Percentiles rank a stretch among this genome's conserved stretches.
These are phyloP conservation scores for Brachyhypopomus gauderio DNA, from an alignment of 2,113 vertebrate genomes.

Conservation along the genomic window DNA sequence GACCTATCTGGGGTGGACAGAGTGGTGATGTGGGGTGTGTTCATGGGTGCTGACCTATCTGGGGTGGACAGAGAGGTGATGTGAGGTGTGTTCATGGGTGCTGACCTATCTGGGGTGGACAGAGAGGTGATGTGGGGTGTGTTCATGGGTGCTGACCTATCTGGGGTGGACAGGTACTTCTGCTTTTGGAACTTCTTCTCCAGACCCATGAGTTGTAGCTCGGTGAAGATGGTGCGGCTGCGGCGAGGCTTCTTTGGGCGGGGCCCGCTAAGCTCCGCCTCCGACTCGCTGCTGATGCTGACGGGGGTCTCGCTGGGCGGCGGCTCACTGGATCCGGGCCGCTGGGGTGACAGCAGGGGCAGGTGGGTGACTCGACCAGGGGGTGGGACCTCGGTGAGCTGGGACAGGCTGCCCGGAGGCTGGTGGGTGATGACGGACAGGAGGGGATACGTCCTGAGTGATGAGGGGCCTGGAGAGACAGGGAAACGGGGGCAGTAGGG, in stretches of 20 bases:
- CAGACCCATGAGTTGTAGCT: conserved; percentile 96
- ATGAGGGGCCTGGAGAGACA: conserved; percentile 78
- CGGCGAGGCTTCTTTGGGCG: conserved; percentile 91
- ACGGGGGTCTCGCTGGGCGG: conserved; percentile 75
- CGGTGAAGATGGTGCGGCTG: conserved; percentile 96
- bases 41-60: too few species aligned
- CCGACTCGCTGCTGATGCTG: conserved; percentile 91
- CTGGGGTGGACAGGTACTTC: conserved; percentile 95
- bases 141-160: too few species aligned
- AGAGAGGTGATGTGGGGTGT: too few species aligned
- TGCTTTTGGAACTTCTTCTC: conserved; percentile 99
- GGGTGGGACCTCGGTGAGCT: conserved; percentile 72
- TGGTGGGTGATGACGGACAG: conserved; percentile 91
- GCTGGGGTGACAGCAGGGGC: conserved; percentile 63
- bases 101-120: conserved; percentile 82
- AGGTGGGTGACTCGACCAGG: conserved; percentile 69
- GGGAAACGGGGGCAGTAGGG: too few species aligned
- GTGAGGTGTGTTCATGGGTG: background rate
- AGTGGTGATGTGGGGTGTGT: too few species aligned
- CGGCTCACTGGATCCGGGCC: conserved; percentile 59
- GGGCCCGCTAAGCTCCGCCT: conserved; percentile 80
- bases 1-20: conserved; percentile 83
- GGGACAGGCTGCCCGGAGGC: conserved; percentile 74
- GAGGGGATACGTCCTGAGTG: conserved; percentile 87
- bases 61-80: too few species aligned